These are phyloP conservation scores for Macrosteles quadrilineatus DNA, from an alignment of 1,140 invertebrate genomes.

Conservation along the genomic window DNA sequence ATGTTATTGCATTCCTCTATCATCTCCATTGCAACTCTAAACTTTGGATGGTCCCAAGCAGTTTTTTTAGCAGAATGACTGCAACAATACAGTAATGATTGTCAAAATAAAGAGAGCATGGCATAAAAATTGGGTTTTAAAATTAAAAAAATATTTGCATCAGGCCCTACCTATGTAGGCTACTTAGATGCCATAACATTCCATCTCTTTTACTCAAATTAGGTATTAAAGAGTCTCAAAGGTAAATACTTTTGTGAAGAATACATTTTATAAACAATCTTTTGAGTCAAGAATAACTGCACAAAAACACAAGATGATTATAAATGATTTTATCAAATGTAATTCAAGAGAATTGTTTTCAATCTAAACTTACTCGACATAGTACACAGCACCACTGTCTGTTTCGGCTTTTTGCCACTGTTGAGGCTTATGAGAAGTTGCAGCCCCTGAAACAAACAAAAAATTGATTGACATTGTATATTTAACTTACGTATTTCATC, in stretches of 20 bases:
- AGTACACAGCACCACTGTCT: constrained; percentile 31
- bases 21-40: constrained; percentile 27
- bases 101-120: neutral
- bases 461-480: neutral
- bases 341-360: neutral
- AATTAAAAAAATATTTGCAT: neutral
- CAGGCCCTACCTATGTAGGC: neutral
- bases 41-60: constrained; percentile 37
- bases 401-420: constrained; percentile 33
- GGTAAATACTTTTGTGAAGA: neutral
- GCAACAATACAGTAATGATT: neutral
- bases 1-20: constrained; percentile 72
- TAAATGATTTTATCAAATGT: too few species aligned
- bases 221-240: neutral
- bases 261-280: constrained; percentile 6
- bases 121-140: too few species aligned
- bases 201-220: too few species aligned
- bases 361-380: constrained; percentile 36
- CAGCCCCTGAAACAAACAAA: neutral
- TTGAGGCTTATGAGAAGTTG: neutral
- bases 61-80: constrained; percentile 31
- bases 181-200: neutral
- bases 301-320: neutral
- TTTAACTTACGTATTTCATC: too few species aligned
- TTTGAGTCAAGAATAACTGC: too few species aligned